Evolutionary conservation across 1,140 invertebrate genomes (phyloP).

Genomic region (Ooceraea biroi): DNA sequence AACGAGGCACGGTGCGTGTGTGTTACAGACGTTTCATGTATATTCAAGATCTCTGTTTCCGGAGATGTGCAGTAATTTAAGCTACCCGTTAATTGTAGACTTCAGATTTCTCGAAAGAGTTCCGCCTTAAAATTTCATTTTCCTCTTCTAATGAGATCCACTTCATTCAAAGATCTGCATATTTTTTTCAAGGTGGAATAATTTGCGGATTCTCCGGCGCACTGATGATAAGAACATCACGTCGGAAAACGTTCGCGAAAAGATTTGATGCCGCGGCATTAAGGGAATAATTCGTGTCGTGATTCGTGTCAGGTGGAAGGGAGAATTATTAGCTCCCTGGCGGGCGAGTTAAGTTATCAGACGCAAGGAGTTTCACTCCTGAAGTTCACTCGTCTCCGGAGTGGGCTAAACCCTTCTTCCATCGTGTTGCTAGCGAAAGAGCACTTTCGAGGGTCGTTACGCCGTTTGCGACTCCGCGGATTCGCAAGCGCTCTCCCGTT

Average conservation of each 20-base stretch:
- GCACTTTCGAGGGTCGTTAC: slow-evolving; percentile 59
- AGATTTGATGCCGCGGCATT: background rate
- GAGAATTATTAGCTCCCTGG: slow-evolving; percentile 53
- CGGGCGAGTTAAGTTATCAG: slow-evolving; percentile 51
- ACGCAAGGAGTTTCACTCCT: slow-evolving; percentile 26
- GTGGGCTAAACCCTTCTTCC: slow-evolving; percentile 47
- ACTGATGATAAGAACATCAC: background rate
- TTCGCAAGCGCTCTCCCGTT: slow-evolving; percentile 29
- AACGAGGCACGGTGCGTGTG: background rate
- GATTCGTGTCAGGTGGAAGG: background rate
- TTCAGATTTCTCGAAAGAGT: too few relatives aligned
- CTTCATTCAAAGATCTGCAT: background rate
- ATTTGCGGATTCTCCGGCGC: background rate
- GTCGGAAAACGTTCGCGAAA: background rate
- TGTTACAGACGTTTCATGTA: slow-evolving; percentile 6
- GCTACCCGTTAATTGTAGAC: too few relatives aligned
- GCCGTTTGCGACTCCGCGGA: slow-evolving; percentile 31
- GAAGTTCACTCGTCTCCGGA: slow-evolving; percentile 59
- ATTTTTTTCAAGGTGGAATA: background rate
- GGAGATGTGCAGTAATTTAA: too few relatives aligned
- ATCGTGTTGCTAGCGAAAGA: background rate
- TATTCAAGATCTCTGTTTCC: background rate
- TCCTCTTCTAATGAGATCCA: background rate
- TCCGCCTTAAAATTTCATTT: background rate
- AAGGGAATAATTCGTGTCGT: slow-evolving; percentile 22